Base-by-base conservation (phyloP, 37 sponge, comb jelly and placozoan genomes). In the Mnemiopsis leidyi region DNA sequence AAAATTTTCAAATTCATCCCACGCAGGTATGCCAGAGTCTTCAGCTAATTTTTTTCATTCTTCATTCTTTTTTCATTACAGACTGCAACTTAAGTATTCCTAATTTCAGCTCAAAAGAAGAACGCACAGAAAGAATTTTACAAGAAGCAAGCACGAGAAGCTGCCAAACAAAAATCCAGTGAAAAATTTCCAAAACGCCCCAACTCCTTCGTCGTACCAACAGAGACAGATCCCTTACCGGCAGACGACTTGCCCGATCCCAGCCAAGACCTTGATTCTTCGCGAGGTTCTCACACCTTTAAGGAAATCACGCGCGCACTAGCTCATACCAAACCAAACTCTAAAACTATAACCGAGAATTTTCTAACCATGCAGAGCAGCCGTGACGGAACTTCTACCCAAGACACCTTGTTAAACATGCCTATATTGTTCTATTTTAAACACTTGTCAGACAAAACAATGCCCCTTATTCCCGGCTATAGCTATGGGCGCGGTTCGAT, bases 401-500 rank as follows among this genome's bases (percentile, higher is more conserved):
- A 28, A 13, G 26, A 26, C 35, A 32, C 16, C 36, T 34, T 32
- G 33, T 36, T 32, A 16, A 1, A 77, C 1, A 9, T 32, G 20
- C 35, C 26, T 16, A 32, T 77, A 34, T 32, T 77, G 79, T 77
- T 77, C 36, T 34, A 77, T 32, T 77, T 77, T 36, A 26, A 32
- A 13, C 79, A 26, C 34, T 9, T 77, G 30, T 20, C 36, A 9
- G 79, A 77, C 35, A 28, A 32, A 32, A 31, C 33, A 32, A 18
- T 32, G 9, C 36, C 79, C 1, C 0, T 77, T 7, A 31, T 77
- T 18, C 35, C 79, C 18, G 79, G 79, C 21, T 77, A 77, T 20
- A 77, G 79, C 79, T 77, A 77, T 32, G 79, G 79, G 18, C 34
- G 79, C 0, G 79, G 79, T 32, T 77, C 79, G 1, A 28, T 16